A percentile compares a stretch with the other conserved stretches of the same genome.
Evolutionary conservation across 2,113 vertebrate genomes (phyloP).

Genomic region (Meriones unguiculatus): DNA sequence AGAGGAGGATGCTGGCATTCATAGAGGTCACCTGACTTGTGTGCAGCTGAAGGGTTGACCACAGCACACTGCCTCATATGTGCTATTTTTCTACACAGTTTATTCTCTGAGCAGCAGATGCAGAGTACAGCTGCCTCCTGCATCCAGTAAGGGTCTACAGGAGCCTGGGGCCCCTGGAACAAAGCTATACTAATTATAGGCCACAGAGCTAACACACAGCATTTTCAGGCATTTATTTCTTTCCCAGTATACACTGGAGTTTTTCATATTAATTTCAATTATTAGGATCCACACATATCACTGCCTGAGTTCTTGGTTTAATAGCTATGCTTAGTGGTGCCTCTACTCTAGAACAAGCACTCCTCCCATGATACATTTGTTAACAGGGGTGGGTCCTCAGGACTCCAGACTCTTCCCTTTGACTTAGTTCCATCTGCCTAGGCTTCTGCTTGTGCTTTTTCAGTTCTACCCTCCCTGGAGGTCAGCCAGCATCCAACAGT

Average conservation of each 20-base stretch:
- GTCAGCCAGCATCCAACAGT: neutral
- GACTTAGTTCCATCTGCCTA: too few species aligned
- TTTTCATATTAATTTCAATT: neutral
- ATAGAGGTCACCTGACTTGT: neutral
- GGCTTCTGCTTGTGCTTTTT: neutral
- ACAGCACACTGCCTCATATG: neutral
- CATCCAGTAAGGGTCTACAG: accelerated
- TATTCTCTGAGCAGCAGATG: too few species aligned
- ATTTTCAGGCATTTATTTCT: neutral
- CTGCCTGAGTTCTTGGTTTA: neutral
- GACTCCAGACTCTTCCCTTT: neutral
- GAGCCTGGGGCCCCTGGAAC: neutral
- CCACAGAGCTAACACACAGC: neutral
- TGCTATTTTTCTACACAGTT: too few species aligned
- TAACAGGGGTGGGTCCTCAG: accelerated
- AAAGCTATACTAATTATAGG: neutral
- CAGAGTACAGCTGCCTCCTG: neutral
- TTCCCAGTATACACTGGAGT: neutral
- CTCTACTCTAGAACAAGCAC: neutral
- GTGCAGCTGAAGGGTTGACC: neutral
- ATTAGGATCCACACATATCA: neutral
- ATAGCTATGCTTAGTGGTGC: neutral
- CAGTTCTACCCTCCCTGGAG: neutral
- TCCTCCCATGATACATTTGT: neutral
- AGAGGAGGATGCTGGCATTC: neutral